Conservation (phyloP, 1,140 invertebrate species). For the Carposina sasakii region DNA sequence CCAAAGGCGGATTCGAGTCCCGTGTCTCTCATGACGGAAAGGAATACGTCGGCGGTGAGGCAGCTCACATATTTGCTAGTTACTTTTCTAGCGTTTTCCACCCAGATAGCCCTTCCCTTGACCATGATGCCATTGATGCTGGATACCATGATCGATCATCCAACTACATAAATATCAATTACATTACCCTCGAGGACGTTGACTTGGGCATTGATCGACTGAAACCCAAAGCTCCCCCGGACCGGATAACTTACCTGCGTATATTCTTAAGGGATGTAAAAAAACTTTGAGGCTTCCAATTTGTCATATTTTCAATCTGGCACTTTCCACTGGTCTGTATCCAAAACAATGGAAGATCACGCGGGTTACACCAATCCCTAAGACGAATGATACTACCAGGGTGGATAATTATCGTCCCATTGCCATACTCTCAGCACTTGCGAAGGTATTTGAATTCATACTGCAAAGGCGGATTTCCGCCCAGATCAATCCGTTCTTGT, state of each 20-base stretch:
- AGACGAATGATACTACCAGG: background rate
- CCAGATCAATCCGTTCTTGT: background rate
- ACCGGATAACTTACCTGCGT: constrained; percentile 4
- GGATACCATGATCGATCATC: background rate
- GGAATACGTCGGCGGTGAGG: background rate
- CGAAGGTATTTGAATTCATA: constrained; percentile 8
- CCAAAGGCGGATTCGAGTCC: background rate
- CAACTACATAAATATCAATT: background rate
- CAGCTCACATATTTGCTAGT: background rate
- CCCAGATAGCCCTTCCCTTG: background rate
- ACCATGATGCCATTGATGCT: background rate
- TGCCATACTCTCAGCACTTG: background rate
- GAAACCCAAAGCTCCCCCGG: background rate
- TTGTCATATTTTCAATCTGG: background rate
- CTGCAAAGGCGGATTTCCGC: background rate
- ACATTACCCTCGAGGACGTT: background rate
- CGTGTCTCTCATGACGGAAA: background rate
- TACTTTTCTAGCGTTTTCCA: constrained; percentile 1
- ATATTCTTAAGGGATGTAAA: background rate
- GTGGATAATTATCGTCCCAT: constrained; percentile 4
- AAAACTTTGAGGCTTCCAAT: background rate
- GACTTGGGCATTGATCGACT: background rate
- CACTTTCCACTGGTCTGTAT: background rate
- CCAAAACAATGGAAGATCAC: background rate
- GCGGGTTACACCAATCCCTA: constrained; percentile 2